Evolutionary conservation across 2,797 vertebrate genomes (phyloP).

Genomic region (Poeciliopsis paucimaculata): DNA sequence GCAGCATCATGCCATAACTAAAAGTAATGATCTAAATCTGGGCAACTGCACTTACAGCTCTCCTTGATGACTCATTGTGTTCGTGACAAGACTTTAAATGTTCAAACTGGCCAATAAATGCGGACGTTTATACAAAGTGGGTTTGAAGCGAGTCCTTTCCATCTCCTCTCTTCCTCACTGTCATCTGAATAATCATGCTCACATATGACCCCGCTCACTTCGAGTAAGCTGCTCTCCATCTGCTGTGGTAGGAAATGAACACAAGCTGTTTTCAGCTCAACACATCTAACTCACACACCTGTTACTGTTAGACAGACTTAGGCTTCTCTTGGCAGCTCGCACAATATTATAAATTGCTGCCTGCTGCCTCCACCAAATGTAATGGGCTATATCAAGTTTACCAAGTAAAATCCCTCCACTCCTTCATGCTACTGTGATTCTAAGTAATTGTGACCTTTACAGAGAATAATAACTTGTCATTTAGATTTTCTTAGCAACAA

Average conservation of each 20-base stretch:
- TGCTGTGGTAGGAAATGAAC: conserved; percentile 68
- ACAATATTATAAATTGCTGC: conserved; percentile 65
- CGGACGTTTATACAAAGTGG: conserved; percentile 59
- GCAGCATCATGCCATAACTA: conserved; percentile 63
- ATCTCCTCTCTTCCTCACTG: conserved; percentile 44
- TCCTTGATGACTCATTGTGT: conserved; percentile 52
- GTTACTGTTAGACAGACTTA: conserved; percentile 64
- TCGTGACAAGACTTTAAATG: conserved; percentile 62
- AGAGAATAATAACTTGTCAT: conserved; percentile 65
- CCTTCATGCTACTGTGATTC: conserved; percentile 61
- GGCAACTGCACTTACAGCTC: conserved; percentile 65
- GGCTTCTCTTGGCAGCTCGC: conserved; percentile 65
- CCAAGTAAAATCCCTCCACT: conserved; percentile 54
- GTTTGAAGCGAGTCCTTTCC: conserved; percentile 54
- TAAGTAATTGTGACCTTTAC: conserved; percentile 72
- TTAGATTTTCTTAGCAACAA: conserved; percentile 55
- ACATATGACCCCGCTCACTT: conserved; percentile 64
- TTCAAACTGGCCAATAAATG: conserved; percentile 53
- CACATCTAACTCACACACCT: conserved; percentile 75
- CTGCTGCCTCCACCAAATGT: conserved; percentile 63
- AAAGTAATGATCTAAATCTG: conserved; percentile 72
- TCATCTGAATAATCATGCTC: conserved; percentile 62
- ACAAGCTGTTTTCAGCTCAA: conserved; percentile 76
- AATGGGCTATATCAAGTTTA: conserved; percentile 66
- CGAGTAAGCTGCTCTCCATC: conserved; percentile 71